phyloP scores from a whole-genome alignment of 2,113 vertebrate genomes.

The Tapirus terrestris region DNA sequence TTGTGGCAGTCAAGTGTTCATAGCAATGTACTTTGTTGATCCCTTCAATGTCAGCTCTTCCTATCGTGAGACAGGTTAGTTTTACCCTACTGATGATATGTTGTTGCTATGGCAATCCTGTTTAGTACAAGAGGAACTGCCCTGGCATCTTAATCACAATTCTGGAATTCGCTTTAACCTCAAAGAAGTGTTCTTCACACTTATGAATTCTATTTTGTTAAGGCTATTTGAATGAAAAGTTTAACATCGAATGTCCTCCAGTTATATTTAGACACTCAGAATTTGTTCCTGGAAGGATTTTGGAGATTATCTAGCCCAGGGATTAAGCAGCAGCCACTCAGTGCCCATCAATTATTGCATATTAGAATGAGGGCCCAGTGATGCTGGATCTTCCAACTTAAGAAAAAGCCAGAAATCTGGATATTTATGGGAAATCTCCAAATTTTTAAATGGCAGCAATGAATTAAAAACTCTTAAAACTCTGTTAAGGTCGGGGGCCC shows the following conservation, averaged over 20 bases:
- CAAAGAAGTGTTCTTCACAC: neutral
- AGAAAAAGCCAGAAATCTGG: neutral
- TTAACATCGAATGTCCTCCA: neutral
- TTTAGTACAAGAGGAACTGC: neutral
- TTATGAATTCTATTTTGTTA: neutral
- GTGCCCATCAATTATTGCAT: neutral
- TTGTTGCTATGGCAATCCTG: neutral
- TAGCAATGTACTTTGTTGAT: neutral
- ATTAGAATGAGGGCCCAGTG: neutral
- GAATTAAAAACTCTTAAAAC: constrained; percentile 24
- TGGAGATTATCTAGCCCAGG: neutral
- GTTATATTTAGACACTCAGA: neutral
- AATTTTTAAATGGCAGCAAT: constrained; percentile 21
- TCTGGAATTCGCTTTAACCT: constrained; percentile 6
- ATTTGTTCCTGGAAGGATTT: constrained; percentile 39
- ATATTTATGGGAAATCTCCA: neutral
- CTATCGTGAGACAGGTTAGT: neutral
- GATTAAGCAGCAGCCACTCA: neutral
- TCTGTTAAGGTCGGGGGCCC: neutral
- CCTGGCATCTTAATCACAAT: neutral
- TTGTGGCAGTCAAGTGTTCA: neutral
- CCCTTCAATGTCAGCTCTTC: neutral
- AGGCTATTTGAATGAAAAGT: neutral
- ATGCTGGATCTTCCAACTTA: neutral
- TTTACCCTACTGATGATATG: neutral